Evolutionary conservation across 2,113 vertebrate species (phyloP), one percentile per base, ranked within the genome.

Genomic region (Cygnus atratus): DNA sequence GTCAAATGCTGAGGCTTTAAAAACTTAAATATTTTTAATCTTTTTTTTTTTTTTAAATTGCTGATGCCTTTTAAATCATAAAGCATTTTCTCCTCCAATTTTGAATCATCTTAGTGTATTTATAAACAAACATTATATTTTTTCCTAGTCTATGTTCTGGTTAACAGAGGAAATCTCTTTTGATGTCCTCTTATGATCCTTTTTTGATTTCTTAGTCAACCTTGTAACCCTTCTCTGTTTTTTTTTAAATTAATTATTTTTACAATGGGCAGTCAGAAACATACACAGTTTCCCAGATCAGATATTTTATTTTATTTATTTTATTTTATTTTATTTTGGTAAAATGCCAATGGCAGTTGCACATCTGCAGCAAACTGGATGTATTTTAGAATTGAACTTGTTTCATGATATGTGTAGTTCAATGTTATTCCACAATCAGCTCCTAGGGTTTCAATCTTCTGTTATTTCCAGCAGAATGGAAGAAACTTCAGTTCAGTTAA

Each of bases 261-360:
- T 1, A 35, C 13, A 63, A 22, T 5, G 7, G 13, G 3, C 15
- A 39, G 21, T 39, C 9, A 85, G 62, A 89, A 85, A 48, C n/a
- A 48, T 43, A 39, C 39, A 39, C 39, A 39, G 39, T 39, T 39
- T 39, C 39, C 39, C 39, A 39, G 39, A 39, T 39, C 39, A 39
- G 39, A 10, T 10, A 46, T 44, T 44, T 44, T 44, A 19, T 37
- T 37, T 37, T 37, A 37, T 44, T 44, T 46, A 46, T 46, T 46
- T 46, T 46, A 7, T 44, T 44, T 9, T 46, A 37, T 18, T 37
- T 35, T 10, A 35, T 73, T 65, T 66, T 33, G n/a, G 11, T 25
- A 71, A 86, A 71, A n/a, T 0, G 0, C 6, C 59, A 54, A 13
- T 6, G 52, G 3, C 25, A 33, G 33, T 35, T 76, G 3, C 43